These are phyloP conservation scores for Temnothorax unifasciatus DNA, from an alignment of 2,888 invertebrate species.

Conservation along the genomic window DNA sequence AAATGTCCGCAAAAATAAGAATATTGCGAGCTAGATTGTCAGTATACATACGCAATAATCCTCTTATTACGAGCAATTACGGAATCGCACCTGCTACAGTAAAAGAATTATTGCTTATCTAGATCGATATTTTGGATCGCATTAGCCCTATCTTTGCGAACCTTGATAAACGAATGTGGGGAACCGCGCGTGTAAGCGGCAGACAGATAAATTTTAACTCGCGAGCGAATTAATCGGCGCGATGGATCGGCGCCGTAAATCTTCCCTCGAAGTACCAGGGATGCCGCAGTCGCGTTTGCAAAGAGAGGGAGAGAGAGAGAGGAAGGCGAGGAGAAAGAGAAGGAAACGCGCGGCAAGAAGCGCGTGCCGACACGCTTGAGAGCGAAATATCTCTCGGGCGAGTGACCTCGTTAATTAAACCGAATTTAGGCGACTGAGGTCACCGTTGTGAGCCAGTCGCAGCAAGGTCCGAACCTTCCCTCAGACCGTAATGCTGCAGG, in stretches of 20 bases:
- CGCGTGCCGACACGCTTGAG: slow-evolving; percentile 46
- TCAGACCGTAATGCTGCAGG: slow-evolving; percentile 22
- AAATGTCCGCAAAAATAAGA: background rate
- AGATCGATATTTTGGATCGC: background rate
- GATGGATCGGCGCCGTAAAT: slow-evolving; percentile 10
- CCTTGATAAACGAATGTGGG: background rate
- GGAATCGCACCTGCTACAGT: background rate
- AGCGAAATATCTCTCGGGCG: slow-evolving; percentile 42
- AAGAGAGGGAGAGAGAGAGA: background rate
- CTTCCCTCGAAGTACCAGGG: background rate
- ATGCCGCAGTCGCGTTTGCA: slow-evolving; percentile 7
- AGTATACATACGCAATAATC: background rate
- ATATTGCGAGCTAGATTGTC: background rate
- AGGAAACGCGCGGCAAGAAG: slow-evolving; percentile 4
- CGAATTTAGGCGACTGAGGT: slow-evolving; percentile 68
- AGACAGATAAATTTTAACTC: background rate
- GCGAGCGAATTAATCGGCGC: slow-evolving; percentile 25
- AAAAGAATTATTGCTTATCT: background rate
- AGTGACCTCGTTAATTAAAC: slow-evolving; percentile 58
- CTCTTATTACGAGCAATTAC: background rate
- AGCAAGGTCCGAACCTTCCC: slow-evolving; percentile 67
- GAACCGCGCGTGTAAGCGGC: background rate
- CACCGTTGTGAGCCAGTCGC: slow-evolving; percentile 39
- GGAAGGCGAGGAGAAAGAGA: background rate
- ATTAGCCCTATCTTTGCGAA: background rate